A percentile compares a stretch with the other conserved stretches of the same genome.
Conservation (phyloP, 2,888 invertebrate species). For the Loripinus fragilis region DNA sequence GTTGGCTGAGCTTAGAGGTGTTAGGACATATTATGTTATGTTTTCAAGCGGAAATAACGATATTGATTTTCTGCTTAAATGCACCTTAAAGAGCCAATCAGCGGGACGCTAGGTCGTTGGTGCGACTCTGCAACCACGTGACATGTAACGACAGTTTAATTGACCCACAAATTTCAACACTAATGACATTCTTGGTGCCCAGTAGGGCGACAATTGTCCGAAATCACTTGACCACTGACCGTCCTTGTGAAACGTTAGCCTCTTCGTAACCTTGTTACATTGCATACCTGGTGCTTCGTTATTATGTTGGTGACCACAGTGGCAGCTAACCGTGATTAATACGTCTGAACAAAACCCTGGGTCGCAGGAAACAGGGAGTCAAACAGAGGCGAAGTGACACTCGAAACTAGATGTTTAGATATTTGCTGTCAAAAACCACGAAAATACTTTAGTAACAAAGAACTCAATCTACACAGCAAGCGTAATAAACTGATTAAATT, state of each 20-base stretch:
- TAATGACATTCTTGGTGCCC: slow-evolving; percentile 12
- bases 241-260: slow-evolving; percentile 8
- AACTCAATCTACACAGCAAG: background rate
- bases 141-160: slow-evolving; percentile 11
- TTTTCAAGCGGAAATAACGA: slow-evolving; percentile 8
- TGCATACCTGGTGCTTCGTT: background rate
- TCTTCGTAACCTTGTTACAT: slow-evolving; percentile 13
- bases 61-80: background rate
- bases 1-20: background rate
- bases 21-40: background rate
- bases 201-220: slow-evolving; percentile 7
- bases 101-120: slow-evolving; percentile 10
- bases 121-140: background rate
- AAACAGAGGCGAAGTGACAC: slow-evolving; percentile 19
- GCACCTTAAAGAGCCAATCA: background rate
- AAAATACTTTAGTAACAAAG: background rate
- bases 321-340: background rate
- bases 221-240: background rate
- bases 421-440: background rate
- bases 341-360: background rate
- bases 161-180: slow-evolving; percentile 17
- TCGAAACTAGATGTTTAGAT: background rate
- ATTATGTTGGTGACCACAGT: background rate
- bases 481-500: slow-evolving; percentile 8
- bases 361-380: slow-evolving; percentile 5